Base-by-base conservation (phyloP, 1,140 invertebrate genomes). In the Paralvinella palmiformis region DNA sequence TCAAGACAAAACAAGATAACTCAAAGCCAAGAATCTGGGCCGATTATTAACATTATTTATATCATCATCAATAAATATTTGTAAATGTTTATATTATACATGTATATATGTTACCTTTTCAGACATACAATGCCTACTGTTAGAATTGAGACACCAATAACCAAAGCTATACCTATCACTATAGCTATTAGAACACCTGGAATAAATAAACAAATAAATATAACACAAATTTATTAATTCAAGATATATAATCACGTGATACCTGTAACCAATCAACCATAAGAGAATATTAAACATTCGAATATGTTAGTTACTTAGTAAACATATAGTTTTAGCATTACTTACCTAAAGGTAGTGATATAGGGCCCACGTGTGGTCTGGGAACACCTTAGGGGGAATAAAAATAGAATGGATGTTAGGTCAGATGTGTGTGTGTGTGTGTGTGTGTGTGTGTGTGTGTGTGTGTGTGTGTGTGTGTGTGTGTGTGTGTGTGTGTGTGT, bases 401-500 rank as follows among this genome's bases (percentile, higher is more conserved):
- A 10, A n/a, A 41, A 41, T 10, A 10, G n/a, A 41, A n/a, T 41
- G n/a, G n/a, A 41, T 13, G 37, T 41, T 10, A 41, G 37, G 10
- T 41, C 10, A 41, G 17, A 22, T n/a, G 20, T 50, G 45, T 50
- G 17, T 50, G 45, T 50, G 17, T 50, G 45, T 50, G 17, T 50
- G 45, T 33, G 4, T 33, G 27, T 50, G 59, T 65, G 48, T 65
- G 59, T 65, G 48, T 65, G 58, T 65, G 48, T 62, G 59, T 65
- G 48, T 65, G 59, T 65, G 59, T 65, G 59, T 65, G 59, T 65
- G 59, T 65, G 59, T 65, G 64, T 65, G 59, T 65, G 64, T 62
- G 59, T 65, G 64, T 65, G 59, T 65, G 64, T 65, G 59, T 65
- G 64, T 65, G 59, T 65, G 64, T 65, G 44, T 65, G 59, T 53